Evolutionary conservation across 2,113 vertebrate genomes (phyloP).

Genomic region (Typhlomys cinereus): DNA sequence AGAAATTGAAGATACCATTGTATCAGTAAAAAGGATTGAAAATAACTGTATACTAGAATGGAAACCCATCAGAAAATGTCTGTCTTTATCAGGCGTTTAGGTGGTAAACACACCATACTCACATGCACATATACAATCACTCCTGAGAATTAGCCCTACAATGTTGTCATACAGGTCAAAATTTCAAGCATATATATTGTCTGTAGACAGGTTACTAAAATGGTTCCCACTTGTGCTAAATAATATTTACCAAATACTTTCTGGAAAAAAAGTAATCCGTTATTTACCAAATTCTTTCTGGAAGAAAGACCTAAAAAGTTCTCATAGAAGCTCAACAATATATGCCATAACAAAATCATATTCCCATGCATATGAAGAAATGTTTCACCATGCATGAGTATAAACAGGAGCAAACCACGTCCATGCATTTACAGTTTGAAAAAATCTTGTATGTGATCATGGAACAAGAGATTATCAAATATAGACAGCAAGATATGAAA

Average conservation of each 20-base stretch:
- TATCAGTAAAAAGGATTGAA: not conserved
- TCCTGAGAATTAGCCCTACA: not conserved
- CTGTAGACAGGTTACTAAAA: not conserved
- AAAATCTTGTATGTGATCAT: not conserved
- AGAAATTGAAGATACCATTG: not conserved
- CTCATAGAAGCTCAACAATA: not conserved
- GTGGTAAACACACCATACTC: not conserved
- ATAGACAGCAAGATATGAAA: not conserved
- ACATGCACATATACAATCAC: not conserved
- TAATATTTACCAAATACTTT: not conserved
- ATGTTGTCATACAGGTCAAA: not conserved
- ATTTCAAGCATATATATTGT: slow-evolving; percentile 27
- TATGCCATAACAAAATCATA: slow-evolving; percentile 16
- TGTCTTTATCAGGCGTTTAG: not conserved
- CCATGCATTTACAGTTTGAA: not conserved
- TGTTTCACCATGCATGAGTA: not conserved
- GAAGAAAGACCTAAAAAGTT: not conserved
- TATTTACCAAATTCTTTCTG: not conserved
- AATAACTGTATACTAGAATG: not conserved
- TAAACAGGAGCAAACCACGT: not conserved
- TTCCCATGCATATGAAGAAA: not conserved
- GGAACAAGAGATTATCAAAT: not conserved
- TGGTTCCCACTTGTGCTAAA: not conserved
- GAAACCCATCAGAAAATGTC: not conserved
- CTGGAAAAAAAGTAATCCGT: not conserved